A percentile compares a stretch with the other conserved stretches of the same genome.
These are phyloP conservation scores for Patella caerulea DNA, from an alignment of 2,888 invertebrate species.

Conservation along the genomic window DNA sequence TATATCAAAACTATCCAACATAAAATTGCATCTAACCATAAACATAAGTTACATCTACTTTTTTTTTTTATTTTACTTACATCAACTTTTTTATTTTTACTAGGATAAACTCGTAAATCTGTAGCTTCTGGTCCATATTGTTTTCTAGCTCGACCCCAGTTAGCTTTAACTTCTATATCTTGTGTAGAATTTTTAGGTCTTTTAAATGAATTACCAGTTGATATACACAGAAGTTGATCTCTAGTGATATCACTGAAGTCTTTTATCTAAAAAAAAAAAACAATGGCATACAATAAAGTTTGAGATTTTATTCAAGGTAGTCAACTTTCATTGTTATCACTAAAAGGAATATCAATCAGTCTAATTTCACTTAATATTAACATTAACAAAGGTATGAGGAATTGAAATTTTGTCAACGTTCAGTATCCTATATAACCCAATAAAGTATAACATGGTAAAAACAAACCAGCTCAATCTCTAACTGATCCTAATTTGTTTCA, in stretches of 20 bases:
- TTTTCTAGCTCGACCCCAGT: slow-evolving; percentile 69
- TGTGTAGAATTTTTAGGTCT: slow-evolving; percentile 52
- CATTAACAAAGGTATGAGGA: too few species aligned
- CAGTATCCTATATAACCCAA: too few species aligned
- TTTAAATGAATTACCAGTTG: slow-evolving; percentile 64
- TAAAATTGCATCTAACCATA: neutral
- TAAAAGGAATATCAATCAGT: neutral
- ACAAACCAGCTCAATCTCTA: too few species aligned
- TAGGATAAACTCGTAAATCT: slow-evolving; percentile 63
- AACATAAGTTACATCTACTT: neutral
- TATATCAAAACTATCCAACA: too few species aligned
- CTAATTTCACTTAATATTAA: too few species aligned
- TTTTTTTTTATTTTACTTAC: slow-evolving; percentile 49
- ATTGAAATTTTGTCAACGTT: too few species aligned
- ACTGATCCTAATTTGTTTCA: too few species aligned
- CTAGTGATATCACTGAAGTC: slow-evolving; percentile 62
- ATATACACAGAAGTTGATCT: slow-evolving; percentile 68
- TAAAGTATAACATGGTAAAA: too few species aligned
- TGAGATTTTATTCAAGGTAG: neutral
- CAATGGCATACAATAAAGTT: neutral
- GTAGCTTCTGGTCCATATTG: slow-evolving; percentile 68
- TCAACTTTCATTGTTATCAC: slow-evolving; percentile 6
- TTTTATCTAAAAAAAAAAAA: slow-evolving; percentile 51
- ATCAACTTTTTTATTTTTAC: slow-evolving; percentile 63
- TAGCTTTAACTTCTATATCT: slow-evolving; percentile 69